Conservation (phyloP, 2,113 vertebrate genomes). For the Odontophorus gujanensis region DNA sequence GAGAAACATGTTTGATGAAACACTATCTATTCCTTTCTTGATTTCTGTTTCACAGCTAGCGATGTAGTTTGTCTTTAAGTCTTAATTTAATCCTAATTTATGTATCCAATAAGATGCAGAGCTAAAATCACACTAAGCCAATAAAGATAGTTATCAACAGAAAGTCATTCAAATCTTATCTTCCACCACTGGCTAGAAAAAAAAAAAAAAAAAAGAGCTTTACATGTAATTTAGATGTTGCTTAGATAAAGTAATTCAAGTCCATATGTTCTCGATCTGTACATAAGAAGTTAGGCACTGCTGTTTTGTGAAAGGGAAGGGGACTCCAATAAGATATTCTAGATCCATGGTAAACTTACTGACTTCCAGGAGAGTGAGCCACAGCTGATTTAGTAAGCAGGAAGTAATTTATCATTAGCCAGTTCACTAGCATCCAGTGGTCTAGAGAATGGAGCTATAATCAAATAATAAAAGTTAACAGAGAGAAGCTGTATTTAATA, state of each 20-base stretch:
- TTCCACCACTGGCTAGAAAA: neutral
- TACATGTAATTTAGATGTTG: neutral
- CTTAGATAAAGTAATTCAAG: neutral
- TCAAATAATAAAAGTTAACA: conserved; percentile 25
- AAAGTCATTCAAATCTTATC: neutral
- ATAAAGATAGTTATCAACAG: neutral
- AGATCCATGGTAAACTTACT: neutral
- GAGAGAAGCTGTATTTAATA: conserved; percentile 12
- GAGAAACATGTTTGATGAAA: neutral
- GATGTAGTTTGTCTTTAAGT: neutral
- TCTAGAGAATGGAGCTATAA: neutral
- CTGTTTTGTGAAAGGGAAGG: neutral
- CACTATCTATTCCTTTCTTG: neutral
- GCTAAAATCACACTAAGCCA: neutral
- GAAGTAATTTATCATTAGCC: neutral
- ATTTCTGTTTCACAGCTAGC: neutral
- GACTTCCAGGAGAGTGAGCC: neutral
- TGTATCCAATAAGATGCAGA: neutral
- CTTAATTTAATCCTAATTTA: neutral
- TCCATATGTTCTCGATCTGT: neutral
- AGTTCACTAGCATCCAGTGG: neutral
- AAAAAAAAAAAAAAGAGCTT: neutral
- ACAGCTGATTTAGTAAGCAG: neutral
- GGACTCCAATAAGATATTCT: neutral
- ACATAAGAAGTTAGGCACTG: neutral